Base-by-base conservation (phyloP, 2,888 invertebrate genomes). In the Adineta ricciae region DNA sequence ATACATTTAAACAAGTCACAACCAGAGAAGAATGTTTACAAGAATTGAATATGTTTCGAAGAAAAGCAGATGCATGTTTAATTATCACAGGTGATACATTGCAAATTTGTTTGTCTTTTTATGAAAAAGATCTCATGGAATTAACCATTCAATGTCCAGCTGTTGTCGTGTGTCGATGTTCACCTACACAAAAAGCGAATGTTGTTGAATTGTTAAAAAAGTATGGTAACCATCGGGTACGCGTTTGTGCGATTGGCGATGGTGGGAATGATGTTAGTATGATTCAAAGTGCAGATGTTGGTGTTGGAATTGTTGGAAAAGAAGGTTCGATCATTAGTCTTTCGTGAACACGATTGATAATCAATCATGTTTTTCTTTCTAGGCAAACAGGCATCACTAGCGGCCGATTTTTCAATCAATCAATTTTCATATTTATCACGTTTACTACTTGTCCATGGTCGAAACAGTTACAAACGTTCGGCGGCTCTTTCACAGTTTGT, bases 401-500 rank as follows among this genome's bases (percentile, higher is more conserved):
- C 98, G 46, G 97, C 97, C n/a, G 98, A 98, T 91, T 98, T 97
- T 90, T 96, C 96, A 89, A 94, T 97, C 88, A 94, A 94, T 7
- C 94, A 95, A 90, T 97, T 98, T 91, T 93, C 94, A 84, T 93
- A 94, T 88, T 93, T 97, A 87, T 94, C 91, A 36, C 93, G 94
- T 50, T 92, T 97, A 86, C 87, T 91, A 72, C 91, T 98, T 86
- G 95, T 97, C 27, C 86, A 87, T 84, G 86, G 86, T 24, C 78
- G 85, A 87, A 88, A 64, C 88, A 91, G 96, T 86, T 95, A 95
- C 90, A 96, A 96, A 92, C 93, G 99, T 85, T 97, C 97, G 0
- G 96, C 98, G n/a, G 95, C 97, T 8, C 93, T 99, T 27, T 95
- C 96, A 87, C 97, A 99, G 90, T 99, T 99, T 91, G 97, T 99